phyloP scores from a whole-genome alignment of 2,888 invertebrate species.

The Lamellibrachia satsuma region DNA sequence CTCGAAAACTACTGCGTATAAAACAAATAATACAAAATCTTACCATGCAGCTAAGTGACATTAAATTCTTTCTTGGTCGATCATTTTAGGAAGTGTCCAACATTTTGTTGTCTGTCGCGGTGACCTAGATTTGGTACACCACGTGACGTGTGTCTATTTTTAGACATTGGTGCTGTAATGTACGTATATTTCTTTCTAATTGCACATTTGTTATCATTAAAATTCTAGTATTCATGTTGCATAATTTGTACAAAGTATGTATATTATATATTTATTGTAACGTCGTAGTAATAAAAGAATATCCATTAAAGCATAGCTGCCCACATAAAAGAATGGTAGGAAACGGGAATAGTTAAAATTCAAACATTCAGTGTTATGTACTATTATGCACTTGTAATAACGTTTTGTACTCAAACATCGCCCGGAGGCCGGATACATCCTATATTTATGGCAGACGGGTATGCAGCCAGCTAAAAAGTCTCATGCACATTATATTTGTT shows the following conservation, averaged over 20 bases:
- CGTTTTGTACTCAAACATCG: neutral
- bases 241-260: neutral
- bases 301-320: neutral
- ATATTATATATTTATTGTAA: neutral
- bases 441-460: slow-evolving; percentile 7
- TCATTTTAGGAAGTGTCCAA: neutral
- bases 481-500: neutral
- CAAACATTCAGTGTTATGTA: neutral
- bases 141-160: neutral
- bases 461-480: neutral
- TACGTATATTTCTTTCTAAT: neutral
- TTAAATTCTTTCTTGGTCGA: neutral
- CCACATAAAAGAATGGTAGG: neutral
- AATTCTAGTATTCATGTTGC: neutral
- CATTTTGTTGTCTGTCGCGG: neutral
- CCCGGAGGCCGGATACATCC: neutral
- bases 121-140: slow-evolving; percentile 10
- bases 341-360: neutral
- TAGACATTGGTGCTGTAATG: neutral
- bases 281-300: neutral
- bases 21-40: neutral
- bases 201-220: neutral
- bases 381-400: neutral
- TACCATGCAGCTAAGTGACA: slow-evolving; percentile 7
- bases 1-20: neutral